These are phyloP conservation scores for Amiota communis DNA, from an alignment of 2,888 invertebrate genomes.

Conservation along the genomic window DNA sequence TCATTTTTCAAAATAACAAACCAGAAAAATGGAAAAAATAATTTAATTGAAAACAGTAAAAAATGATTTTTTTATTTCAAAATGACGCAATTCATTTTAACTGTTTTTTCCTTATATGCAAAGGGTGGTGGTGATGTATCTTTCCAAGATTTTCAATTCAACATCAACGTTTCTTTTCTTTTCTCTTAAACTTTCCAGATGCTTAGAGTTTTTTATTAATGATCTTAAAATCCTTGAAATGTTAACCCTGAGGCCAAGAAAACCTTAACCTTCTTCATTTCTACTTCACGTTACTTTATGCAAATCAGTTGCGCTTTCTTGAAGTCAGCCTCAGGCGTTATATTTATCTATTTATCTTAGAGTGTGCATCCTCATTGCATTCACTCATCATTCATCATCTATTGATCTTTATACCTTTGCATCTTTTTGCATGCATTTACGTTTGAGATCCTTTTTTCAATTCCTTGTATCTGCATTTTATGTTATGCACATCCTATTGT, in stretches of 20 bases:
- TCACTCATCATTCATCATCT: slow-evolving; percentile 2
- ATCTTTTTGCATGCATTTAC: slow-evolving; percentile 10
- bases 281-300: slow-evolving; percentile 37
- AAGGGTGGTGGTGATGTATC: too few relatives aligned
- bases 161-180: too few relatives aligned
- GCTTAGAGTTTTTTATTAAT: too few relatives aligned
- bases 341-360: background rate
- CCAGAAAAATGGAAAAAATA: slow-evolving; percentile 37
- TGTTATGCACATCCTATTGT: background rate
- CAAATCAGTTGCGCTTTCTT: slow-evolving; percentile 26
- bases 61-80: slow-evolving; percentile 50
- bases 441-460: too few relatives aligned
- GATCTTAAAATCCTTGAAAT: too few relatives aligned
- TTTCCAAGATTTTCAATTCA: too few relatives aligned
- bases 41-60: slow-evolving; percentile 40
- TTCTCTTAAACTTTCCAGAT: too few relatives aligned
- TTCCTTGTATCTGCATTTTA: too few relatives aligned
- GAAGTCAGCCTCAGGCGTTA: slow-evolving; percentile 41
- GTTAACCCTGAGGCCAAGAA: too few relatives aligned
- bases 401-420: background rate
- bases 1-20: slow-evolving; percentile 34
- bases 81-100: slow-evolving; percentile 59
- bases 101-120: slow-evolving; percentile 12
- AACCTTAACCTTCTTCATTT: too few relatives aligned
- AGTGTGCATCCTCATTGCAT: slow-evolving; percentile 27